Evolutionary conservation across 2,888 invertebrate species (phyloP).

Genomic region (Cinara cedri): DNA sequence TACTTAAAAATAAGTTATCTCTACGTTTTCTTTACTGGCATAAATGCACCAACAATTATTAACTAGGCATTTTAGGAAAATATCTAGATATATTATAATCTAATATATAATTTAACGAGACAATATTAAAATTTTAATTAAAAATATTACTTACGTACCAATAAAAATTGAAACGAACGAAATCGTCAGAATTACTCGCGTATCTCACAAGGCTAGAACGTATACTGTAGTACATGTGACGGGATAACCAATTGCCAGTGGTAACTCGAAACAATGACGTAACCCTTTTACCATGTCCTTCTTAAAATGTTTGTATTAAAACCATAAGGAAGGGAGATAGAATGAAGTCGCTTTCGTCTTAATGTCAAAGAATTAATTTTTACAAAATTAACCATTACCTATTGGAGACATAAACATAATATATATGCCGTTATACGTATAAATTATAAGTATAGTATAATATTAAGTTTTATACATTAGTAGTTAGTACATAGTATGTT

Average conservation of each 20-base stretch:
- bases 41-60: too few relatives aligned
- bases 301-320: conserved; percentile 20
- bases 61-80: too few relatives aligned
- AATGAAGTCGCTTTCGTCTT: conserved; percentile 1
- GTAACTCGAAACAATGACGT: conserved; percentile 44
- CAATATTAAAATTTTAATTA: not conserved
- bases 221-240: conserved; percentile 52
- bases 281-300: conserved; percentile 47
- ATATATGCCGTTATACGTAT: too few relatives aligned
- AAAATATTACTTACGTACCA: conserved; percentile 39
- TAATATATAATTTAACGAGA: not conserved
- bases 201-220: conserved; percentile 29
- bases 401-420: too few relatives aligned
- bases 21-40: too few relatives aligned
- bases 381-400: too few relatives aligned
- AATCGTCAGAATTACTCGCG: conserved; percentile 21
- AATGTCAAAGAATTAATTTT: not conserved
- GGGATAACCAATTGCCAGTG: conserved; percentile 35
- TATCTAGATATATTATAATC: too few relatives aligned
- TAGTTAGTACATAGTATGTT: too few relatives aligned
- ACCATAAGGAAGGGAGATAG: conserved; percentile 25
- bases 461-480: too few relatives aligned
- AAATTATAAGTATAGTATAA: too few relatives aligned
- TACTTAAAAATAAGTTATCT: too few relatives aligned
- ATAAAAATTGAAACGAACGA: not conserved